Conservation (phyloP, 53 echinoderm and acorn worm species). For the Luidia sarsii region DNA sequence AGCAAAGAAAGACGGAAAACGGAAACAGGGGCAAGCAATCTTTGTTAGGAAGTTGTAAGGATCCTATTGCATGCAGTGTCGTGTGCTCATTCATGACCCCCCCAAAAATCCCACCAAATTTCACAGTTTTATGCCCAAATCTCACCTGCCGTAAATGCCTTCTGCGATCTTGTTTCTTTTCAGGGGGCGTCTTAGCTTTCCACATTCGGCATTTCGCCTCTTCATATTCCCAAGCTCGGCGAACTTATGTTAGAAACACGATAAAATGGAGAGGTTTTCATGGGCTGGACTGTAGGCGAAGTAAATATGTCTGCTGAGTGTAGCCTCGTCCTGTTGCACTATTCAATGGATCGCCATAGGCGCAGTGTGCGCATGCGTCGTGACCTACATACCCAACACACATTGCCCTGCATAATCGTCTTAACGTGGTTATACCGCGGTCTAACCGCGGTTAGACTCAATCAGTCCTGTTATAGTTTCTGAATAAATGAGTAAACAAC, state of each 20-base stretch:
- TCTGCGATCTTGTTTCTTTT: slow-evolving; percentile 97
- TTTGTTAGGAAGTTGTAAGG: too few relatives aligned
- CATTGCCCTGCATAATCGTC: too few relatives aligned
- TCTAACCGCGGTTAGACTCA: too few relatives aligned
- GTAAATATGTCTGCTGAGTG: slow-evolving; percentile 46
- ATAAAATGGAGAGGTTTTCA: slow-evolving; percentile 37
- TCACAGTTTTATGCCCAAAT: slow-evolving; percentile 18
- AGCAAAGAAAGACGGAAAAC: too few relatives aligned
- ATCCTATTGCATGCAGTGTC: too few relatives aligned
- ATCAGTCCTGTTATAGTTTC: too few relatives aligned
- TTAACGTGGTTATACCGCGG: too few relatives aligned
- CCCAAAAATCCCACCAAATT: too few relatives aligned
- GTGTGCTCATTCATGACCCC: too few relatives aligned
- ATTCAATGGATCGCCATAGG: slow-evolving; percentile 11
- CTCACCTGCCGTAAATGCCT: slow-evolving; percentile 98
- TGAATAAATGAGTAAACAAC: too few relatives aligned
- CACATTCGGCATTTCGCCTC: slow-evolving; percentile 99
- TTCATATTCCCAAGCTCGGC: slow-evolving; percentile 97
- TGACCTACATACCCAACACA: slow-evolving; percentile 23
- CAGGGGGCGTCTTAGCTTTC: slow-evolving; percentile 98
- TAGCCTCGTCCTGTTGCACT: slow-evolving; percentile 60
- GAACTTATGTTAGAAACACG: slow-evolving; percentile 79
- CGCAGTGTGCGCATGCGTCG: slow-evolving; percentile 25
- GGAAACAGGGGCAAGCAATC: too few relatives aligned
- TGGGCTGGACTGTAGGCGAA: neutral